Base-by-base conservation (phyloP, 2,113 vertebrate genomes). In the Oncorhynchus keta region DNA sequence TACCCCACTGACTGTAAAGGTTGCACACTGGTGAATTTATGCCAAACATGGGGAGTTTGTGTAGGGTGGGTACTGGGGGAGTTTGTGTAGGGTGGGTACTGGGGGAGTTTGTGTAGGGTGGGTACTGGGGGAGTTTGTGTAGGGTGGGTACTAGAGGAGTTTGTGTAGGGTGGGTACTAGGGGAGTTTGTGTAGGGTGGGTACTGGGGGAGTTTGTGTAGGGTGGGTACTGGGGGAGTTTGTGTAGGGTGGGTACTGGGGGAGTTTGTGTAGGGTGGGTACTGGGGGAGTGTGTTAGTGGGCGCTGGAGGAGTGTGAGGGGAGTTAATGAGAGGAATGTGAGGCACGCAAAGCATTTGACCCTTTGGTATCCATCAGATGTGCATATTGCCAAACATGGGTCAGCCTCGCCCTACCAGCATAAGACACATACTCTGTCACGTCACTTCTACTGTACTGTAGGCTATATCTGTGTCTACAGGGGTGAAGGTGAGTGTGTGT, bases 271-370 rank as follows among this genome's bases (percentile, higher is more conserved):
- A 28, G 28, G 28, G 28, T 28, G 28, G 28, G 28, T 1, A 18
- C 51, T 55, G 51, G 16, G 1, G 16, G 51, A 14, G 14, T 16
- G 28, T 28, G 28, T 28, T 68, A 20, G 14, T 48, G 64, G 20
- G 64, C 18, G 2, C 14, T 39, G 8, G 22, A 65, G 78, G 72
- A 75, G 78, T 72, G 16, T 72, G 26, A 75, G 73, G 72, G 82
- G 85, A 90, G 90, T 90, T 77, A 59, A 81, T 83, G 59, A 35
- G 62, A 79, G 84, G 87, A 90, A 89, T 91, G 81, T 83, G 14
- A 81, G 73, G 70, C 76, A 84, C 16, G 83, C 79, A 13, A 84
- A 79, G 68, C 69, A 79, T 87, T 81, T 86, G 74, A 80, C 82
- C 16, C 82, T 84, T 77, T 87, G 9, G 75, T 87, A 72, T 84